Percentiles rank a stretch among this genome's conserved stretches.
These are phyloP conservation scores for Barbus barbus DNA, from an alignment of 2,113 vertebrate genomes.

Conservation along the genomic window DNA sequence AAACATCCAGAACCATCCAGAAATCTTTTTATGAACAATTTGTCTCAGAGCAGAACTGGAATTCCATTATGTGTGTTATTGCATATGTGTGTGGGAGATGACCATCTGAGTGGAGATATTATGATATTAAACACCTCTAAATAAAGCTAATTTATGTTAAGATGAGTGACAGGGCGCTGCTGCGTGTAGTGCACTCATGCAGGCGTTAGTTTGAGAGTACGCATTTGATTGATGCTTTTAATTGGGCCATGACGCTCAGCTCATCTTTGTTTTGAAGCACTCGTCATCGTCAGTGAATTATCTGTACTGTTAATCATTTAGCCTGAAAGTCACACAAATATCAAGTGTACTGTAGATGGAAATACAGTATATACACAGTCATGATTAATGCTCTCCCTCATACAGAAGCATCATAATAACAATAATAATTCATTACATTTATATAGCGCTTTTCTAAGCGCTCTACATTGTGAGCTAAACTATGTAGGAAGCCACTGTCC, in stretches of 20 bases:
- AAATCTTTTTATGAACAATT: neutral
- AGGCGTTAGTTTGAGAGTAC: neutral
- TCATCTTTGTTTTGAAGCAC: constrained; percentile 62
- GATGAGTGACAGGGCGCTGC: neutral
- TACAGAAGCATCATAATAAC: neutral
- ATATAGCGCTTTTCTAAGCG: too few relatives aligned
- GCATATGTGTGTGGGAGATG: constrained; percentile 47
- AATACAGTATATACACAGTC: neutral
- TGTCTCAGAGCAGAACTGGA: neutral
- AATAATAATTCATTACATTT: too few relatives aligned
- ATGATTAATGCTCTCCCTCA: neutral
- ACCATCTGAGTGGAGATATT: constrained; percentile 21
- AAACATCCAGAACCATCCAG: neutral
- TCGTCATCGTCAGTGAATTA: constrained; percentile 36
- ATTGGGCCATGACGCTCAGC: constrained; percentile 53
- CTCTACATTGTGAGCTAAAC: too few relatives aligned
- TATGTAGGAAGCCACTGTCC: too few relatives aligned
- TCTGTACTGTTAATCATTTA: constrained; percentile 59
- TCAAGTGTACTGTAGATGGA: constrained; percentile 33
- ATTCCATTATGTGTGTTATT: neutral
- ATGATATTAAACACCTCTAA: constrained; percentile 33
- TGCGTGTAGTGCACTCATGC: constrained; percentile 28
- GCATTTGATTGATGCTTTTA: constrained; percentile 54
- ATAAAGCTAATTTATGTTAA: constrained; percentile 32
- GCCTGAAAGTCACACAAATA: constrained; percentile 37